Base-by-base conservation (phyloP, 2,113 vertebrate genomes). In the Cariama cristata region DNA sequence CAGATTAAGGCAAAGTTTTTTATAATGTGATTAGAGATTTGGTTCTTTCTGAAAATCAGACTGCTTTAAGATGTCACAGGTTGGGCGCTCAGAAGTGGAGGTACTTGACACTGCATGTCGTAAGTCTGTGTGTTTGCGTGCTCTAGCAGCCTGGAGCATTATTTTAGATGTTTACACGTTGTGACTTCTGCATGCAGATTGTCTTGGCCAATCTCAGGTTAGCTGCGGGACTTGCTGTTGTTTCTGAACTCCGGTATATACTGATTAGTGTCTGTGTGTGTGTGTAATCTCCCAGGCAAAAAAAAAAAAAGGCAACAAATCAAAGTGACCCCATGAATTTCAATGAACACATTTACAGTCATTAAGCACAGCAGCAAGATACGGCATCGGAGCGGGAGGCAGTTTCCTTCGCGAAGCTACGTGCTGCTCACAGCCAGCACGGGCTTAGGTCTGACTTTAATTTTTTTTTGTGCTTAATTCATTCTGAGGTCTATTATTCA, bases 311-410 rank as follows among this genome's bases (percentile, higher is more conserved):
- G 0, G 44, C 40, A 77, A 47, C 3, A 67, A 90, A 95, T 86
- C 84, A 85, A 87, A 95, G 94, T 92, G 27, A 72, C 76, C 76
- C 94, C 80, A 50, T 97, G 89, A 95, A 97, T 97, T 96, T 96
- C 91, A 97, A 81, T 97, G 96, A 97, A 95, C 80, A 62, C 89
- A 88, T 97, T 96, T 97, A 73, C 89, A 95, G 91, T 96, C 94
- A 93, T 97, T 96, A 97, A 85, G 94, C 91, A 91, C 91, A 91
- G 90, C 97, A 68, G 86, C 4, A 19, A 69, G 90, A 80, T 92
- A 28, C 30, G 52, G 84, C 58, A 45, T 72, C 28, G 2, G 84
- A 93, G 94, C 75, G 89, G 89, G 96, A 97, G 77, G 88, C 90
- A 90, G 88, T 83, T 96, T 88, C 92, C 86, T 90, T 94, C 79